Evolutionary conservation across 2,797 vertebrate genomes (phyloP).

Genomic region (Platyrinchus mystaceus): DNA sequence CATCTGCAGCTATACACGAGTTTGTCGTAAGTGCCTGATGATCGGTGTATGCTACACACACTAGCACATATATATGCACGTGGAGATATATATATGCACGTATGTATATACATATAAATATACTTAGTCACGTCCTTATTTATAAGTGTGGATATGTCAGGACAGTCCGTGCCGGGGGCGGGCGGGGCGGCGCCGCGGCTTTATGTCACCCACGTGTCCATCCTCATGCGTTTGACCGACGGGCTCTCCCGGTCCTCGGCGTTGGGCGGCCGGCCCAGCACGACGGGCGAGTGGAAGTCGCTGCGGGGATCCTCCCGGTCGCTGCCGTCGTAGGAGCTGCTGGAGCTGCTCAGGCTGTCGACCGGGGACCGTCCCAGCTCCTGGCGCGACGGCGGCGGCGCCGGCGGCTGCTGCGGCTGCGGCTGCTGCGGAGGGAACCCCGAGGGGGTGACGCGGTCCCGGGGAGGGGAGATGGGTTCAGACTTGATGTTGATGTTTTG

Average conservation of each 20-base stretch:
- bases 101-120: slow-evolving; percentile 85
- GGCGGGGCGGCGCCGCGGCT: not conserved
- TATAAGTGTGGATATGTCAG: slow-evolving; percentile 86
- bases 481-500: slow-evolving; percentile 97
- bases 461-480: slow-evolving; percentile 96
- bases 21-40: slow-evolving; percentile 92
- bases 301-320: slow-evolving; percentile 93
- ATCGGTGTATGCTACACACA: slow-evolving; percentile 81
- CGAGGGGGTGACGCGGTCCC: slow-evolving; percentile 90
- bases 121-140: slow-evolving; percentile 78
- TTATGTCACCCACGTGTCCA: slow-evolving; percentile 99
- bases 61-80: slow-evolving; percentile 79
- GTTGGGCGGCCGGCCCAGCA: slow-evolving; percentile 87
- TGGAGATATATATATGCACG: slow-evolving; percentile 77
- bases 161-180: slow-evolving; percentile 75
- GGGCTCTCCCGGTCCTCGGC: slow-evolving; percentile 91
- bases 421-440: slow-evolving; percentile 84
- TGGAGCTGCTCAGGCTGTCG: slow-evolving; percentile 98
- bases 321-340: slow-evolving; percentile 97
- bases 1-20: slow-evolving; percentile 78
- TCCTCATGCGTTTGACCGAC: slow-evolving; percentile 96
- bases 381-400: slow-evolving; percentile 82
- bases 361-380: slow-evolving; percentile 95
- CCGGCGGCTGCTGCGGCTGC: slow-evolving; percentile 76
- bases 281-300: slow-evolving; percentile 92